These are phyloP conservation scores for Epicampocera succincta DNA, from an alignment of 2,888 invertebrate genomes.

Conservation along the genomic window DNA sequence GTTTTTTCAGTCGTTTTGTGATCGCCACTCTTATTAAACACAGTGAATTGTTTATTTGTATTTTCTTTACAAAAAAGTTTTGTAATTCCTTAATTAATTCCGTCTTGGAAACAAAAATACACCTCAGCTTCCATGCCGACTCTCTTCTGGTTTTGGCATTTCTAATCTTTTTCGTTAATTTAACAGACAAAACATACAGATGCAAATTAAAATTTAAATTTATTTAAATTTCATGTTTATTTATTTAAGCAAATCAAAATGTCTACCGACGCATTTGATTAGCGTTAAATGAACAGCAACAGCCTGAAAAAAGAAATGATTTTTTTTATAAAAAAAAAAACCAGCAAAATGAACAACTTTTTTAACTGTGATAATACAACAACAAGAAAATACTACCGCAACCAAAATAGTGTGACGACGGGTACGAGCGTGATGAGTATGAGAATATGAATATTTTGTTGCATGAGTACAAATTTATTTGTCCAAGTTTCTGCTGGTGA, in stretches of 20 bases:
- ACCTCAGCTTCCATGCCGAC: background rate
- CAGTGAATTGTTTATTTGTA: constrained; percentile 13
- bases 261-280: constrained; percentile 45
- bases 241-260: constrained; percentile 36
- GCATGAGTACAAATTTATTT: constrained; percentile 23
- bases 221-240: constrained; percentile 28
- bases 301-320: background rate
- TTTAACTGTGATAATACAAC: constrained; percentile 57
- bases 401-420: constrained; percentile 37
- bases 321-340: background rate
- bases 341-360: constrained; percentile 56
- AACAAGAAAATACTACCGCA: constrained; percentile 52
- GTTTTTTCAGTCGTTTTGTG: constrained; percentile 53
- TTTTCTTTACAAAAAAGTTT: constrained; percentile 17
- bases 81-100: constrained; percentile 30
- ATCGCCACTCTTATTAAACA: constrained; percentile 52
- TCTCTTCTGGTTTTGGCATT: constrained; percentile 17
- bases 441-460: constrained; percentile 14
- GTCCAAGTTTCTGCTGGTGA: constrained; percentile 7
- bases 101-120: constrained; percentile 15
- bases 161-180: constrained; percentile 10
- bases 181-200: background rate
- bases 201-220: constrained; percentile 37
- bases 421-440: constrained; percentile 22
- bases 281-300: constrained; percentile 6